phyloP scores from a whole-genome alignment of 2,797 vertebrate genomes.

The Sebastes miniatus region DNA sequence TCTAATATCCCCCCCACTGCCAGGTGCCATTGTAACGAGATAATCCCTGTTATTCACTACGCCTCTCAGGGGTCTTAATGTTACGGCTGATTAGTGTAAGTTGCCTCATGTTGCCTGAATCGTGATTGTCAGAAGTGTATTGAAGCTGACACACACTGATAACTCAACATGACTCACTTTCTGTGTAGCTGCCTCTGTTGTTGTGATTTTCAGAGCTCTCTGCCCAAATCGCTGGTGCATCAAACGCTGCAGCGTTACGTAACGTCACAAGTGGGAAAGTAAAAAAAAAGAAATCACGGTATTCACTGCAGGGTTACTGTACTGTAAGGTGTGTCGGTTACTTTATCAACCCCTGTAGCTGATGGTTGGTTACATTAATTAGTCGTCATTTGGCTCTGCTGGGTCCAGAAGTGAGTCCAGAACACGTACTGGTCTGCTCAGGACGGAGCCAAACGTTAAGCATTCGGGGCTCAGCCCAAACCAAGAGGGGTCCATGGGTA shows the following conservation, averaged over 20 bases:
- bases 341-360: background rate
- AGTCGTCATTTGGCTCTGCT: background rate
- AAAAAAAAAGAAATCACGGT: constrained; percentile 6
- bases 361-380: background rate
- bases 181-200: constrained; percentile 39
- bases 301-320: background rate
- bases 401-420: background rate
- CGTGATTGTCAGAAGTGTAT: constrained; percentile 30
- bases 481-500: background rate
- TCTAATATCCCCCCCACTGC: too few relatives aligned
- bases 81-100: background rate
- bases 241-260: constrained; percentile 43
- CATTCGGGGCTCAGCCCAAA: background rate
- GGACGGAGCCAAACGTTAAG: background rate
- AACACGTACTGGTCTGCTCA: background rate
- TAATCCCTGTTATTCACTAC: too few relatives aligned
- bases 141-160: constrained; percentile 17
- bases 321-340: background rate
- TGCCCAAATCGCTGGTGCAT: constrained; percentile 38
- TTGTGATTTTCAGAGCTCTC: constrained; percentile 32
- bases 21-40: too few relatives aligned
- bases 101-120: constrained; percentile 19
- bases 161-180: constrained; percentile 53
- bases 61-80: too few relatives aligned
- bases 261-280: constrained; percentile 46